Evolutionary conservation across 2,888 invertebrate genomes (phyloP).

Genomic region (Drosophila parthenogenetica): DNA sequence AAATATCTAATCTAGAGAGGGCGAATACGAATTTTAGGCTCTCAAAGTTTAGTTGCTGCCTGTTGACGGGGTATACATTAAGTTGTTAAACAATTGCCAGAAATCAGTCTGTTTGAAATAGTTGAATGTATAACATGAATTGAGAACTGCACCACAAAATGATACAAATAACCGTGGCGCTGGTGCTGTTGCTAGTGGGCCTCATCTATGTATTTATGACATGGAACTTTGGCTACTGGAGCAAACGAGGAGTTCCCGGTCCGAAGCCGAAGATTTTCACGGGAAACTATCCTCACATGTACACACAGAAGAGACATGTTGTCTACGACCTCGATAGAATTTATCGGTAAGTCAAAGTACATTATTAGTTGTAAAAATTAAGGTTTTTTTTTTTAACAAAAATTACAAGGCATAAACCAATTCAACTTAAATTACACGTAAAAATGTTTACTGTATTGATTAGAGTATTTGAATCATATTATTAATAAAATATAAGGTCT

Average conservation of each 20-base stretch:
- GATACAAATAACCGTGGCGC: conserved; percentile 52
- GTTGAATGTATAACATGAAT: conserved; percentile 1
- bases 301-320: conserved; percentile 72
- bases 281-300: conserved; percentile 82
- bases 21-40: conserved; percentile 9
- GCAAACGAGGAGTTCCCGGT: conserved; percentile 81
- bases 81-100: neutral
- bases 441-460: too few relatives aligned
- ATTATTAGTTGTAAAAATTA: too few relatives aligned
- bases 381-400: too few relatives aligned
- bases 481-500: too few relatives aligned
- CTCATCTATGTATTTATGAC: conserved; percentile 72
- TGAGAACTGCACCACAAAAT: conserved; percentile 20
- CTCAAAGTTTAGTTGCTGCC: neutral
- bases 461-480: too few relatives aligned
- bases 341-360: conserved; percentile 79
- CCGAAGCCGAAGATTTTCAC: conserved; percentile 80
- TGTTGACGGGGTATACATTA: neutral
- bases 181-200: conserved; percentile 28
- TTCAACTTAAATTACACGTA: too few relatives aligned
- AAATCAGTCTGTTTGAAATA: conserved; percentile 20
- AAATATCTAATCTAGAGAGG: conserved; percentile 17
- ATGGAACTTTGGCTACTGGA: conserved; percentile 84
- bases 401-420: too few relatives aligned
- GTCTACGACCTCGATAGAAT: conserved; percentile 82